Conservation (phyloP, 2,113 vertebrate genomes). For the Cyphomyrus plagiostoma region DNA sequence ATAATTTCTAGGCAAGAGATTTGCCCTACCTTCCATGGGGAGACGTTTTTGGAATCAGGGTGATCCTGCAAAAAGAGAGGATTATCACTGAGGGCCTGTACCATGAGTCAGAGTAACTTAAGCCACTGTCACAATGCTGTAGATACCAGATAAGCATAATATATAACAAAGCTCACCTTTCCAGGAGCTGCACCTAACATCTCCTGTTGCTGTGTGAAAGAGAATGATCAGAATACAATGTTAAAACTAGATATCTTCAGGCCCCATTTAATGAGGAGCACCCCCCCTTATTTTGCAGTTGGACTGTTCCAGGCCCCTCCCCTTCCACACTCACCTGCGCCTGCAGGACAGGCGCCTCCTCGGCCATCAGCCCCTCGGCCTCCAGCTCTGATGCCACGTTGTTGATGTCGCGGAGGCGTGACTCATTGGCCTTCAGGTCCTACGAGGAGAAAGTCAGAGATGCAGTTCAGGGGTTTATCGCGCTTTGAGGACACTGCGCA, state of each 20-base stretch:
- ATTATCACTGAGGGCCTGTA: neutral
- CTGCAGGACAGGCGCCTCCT: conserved; percentile 83
- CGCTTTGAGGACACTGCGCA: neutral
- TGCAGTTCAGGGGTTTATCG: neutral
- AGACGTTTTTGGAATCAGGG: conserved; percentile 80
- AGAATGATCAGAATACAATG: neutral
- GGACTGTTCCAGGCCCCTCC: neutral
- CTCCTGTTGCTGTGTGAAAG: conserved; percentile 62
- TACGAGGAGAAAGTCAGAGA: conserved; percentile 34
- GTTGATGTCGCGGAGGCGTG: conserved; percentile 94
- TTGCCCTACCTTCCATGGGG: conserved; percentile 91
- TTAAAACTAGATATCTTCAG: neutral
- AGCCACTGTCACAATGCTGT: neutral
- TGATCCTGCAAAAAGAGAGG: conserved; percentile 70
- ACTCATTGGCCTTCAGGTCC: conserved; percentile 97
- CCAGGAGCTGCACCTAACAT: conserved; percentile 63
- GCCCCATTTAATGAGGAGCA: neutral
- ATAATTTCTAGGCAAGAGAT: neutral
- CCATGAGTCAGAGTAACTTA: neutral
- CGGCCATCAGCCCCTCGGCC: conserved; percentile 91
- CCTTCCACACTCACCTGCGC: conserved; percentile 67
- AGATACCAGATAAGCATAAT: neutral
- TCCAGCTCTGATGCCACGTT: conserved; percentile 92
- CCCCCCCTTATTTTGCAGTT: neutral
- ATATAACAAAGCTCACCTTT: conserved; percentile 60